A percentile compares a stretch with the other conserved stretches of the same genome.
Evolutionary conservation across 2,888 invertebrate genomes (phyloP).

Genomic region (Hipparchia semele): DNA sequence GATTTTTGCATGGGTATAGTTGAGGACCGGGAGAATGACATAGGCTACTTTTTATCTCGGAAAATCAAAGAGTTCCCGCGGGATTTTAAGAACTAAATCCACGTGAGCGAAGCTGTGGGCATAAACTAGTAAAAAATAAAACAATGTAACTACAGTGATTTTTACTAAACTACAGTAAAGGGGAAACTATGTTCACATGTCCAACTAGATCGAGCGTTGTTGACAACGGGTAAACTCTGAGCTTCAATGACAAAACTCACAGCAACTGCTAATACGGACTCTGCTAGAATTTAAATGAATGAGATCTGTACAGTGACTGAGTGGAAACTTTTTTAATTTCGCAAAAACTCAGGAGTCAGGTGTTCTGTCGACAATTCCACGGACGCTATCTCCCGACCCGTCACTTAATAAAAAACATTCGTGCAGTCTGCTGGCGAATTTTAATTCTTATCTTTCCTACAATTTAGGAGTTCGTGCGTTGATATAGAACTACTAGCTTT

Average conservation of each 20-base stretch:
- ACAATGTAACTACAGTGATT: background rate
- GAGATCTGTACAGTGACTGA: conserved; percentile 54
- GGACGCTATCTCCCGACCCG: conserved; percentile 56
- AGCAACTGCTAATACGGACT: conserved; percentile 72
- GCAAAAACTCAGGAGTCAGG: conserved; percentile 65
- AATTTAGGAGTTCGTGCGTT: background rate
- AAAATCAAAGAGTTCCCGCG: no score
- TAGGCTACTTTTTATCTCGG: no score
- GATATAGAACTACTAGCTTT: no score
- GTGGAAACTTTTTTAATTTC: conserved; percentile 80
- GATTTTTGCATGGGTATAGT: no score
- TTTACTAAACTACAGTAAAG: background rate
- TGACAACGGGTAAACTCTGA: conserved; percentile 31
- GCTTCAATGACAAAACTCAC: conserved; percentile 57
- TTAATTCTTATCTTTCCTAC: background rate
- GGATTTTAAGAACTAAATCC: no score
- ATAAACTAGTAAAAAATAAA: no score
- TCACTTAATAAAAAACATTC: conserved; percentile 13
- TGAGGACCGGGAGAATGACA: no score
- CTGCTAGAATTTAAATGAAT: conserved; percentile 79
- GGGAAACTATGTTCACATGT: conserved; percentile 22
- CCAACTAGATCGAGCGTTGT: conserved; percentile 21
- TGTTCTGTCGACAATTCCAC: conserved; percentile 71
- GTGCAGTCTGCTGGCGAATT: background rate
- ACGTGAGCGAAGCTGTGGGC: no score